A percentile compares a stretch with the other conserved stretches of the same genome.
These are phyloP conservation scores for Streptopelia turtur DNA, from an alignment of 2,797 vertebrate species.

Conservation along the genomic window DNA sequence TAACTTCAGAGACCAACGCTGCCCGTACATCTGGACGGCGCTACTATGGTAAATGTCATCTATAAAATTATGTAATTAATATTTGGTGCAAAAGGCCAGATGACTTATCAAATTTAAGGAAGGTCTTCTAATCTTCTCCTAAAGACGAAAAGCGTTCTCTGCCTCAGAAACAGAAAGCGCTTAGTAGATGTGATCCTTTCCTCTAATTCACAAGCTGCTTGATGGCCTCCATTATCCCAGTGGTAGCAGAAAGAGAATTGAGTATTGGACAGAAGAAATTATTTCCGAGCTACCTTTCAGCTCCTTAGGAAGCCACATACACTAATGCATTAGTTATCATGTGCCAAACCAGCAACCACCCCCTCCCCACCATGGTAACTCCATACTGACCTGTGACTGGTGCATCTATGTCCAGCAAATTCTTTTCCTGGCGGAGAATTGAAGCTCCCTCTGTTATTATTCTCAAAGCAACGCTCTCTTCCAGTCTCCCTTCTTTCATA, in stretches of 20 bases:
- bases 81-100: background rate
- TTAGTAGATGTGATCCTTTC: background rate
- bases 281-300: background rate
- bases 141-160: background rate
- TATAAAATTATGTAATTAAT: background rate
- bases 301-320: background rate
- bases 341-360: background rate
- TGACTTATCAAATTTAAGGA: background rate
- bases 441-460: slow-evolving; percentile 94
- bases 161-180: background rate
- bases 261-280: background rate
- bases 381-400: slow-evolving; percentile 92
- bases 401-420: slow-evolving; percentile 96
- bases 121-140: background rate
- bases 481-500: slow-evolving; percentile 97
- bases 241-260: background rate
- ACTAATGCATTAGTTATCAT: background rate
- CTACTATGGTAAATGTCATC: background rate
- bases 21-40: background rate
- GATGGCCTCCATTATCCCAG: background rate
- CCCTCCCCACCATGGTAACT: background rate
- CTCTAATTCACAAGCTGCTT: background rate
- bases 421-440: slow-evolving; percentile 94
- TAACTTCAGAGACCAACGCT: background rate
- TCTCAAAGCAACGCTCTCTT: slow-evolving; percentile 92